Percentiles rank a stretch among this genome's conserved stretches.
These are phyloP conservation scores for Agrenia bidenticulata DNA, from an alignment of 2,888 invertebrate species.

Conservation along the genomic window DNA sequence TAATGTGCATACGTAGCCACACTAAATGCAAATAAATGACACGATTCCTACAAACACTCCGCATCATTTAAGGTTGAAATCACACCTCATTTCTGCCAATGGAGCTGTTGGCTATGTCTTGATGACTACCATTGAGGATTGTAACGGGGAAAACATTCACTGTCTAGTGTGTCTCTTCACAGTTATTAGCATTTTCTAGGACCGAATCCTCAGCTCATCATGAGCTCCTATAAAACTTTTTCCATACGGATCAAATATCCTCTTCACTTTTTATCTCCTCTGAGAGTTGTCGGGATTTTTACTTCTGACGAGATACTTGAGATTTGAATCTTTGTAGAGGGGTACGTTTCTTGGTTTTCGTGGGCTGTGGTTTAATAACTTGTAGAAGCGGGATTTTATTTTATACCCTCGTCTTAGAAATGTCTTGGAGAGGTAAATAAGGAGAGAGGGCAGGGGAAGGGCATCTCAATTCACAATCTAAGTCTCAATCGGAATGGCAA, in stretches of 20 bases:
- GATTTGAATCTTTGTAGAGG: too few species aligned
- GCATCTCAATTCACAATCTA: slow-evolving; percentile 22
- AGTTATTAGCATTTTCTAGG: not conserved
- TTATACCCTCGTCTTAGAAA: too few species aligned
- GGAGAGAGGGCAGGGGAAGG: not conserved
- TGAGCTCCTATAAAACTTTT: not conserved
- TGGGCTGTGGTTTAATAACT: not conserved
- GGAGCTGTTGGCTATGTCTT: slow-evolving; percentile 1
- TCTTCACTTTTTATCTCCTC: not conserved
- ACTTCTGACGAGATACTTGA: too few species aligned
- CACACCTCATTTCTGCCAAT: slow-evolving; percentile 29
- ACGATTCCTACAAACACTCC: slow-evolving; percentile 25
- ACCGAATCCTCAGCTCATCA: slow-evolving; percentile 1
- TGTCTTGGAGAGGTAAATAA: slow-evolving; percentile 8
- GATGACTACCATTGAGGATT: not conserved
- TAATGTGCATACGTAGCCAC: slow-evolving; percentile 2
- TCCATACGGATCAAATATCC: slow-evolving; percentile 4
- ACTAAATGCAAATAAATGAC: slow-evolving; percentile 32
- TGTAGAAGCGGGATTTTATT: not conserved
- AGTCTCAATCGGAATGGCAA: slow-evolving; percentile 23
- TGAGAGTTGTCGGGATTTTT: not conserved
- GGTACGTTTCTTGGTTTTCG: too few species aligned
- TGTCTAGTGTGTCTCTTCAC: not conserved
- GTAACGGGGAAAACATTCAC: not conserved
- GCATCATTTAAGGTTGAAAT: slow-evolving; percentile 33